These are phyloP conservation scores for Polia nebulosa DNA, from an alignment of 2,888 invertebrate genomes.

Conservation along the genomic window DNA sequence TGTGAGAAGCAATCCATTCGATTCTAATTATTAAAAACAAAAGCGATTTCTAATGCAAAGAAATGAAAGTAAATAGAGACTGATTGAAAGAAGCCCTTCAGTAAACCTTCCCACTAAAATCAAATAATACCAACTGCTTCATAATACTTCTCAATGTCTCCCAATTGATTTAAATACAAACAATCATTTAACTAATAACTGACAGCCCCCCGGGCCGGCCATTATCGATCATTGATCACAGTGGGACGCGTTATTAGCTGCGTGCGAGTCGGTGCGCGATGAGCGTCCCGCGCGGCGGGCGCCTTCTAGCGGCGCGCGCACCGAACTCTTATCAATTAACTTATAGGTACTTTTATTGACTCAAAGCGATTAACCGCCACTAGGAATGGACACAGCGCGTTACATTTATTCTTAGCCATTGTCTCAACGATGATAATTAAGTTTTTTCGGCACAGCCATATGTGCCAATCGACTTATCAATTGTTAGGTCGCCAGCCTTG, in stretches of 20 bases:
- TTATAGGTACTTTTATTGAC: conserved; percentile 62
- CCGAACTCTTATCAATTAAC: conserved; percentile 61
- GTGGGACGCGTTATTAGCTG: conserved; percentile 52
- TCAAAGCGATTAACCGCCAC: conserved; percentile 60
- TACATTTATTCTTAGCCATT: conserved; percentile 57
- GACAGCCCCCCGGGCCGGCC: conserved; percentile 10
- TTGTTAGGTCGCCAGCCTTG: conserved; percentile 37
- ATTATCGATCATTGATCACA: conserved; percentile 56
- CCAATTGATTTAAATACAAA: conserved; percentile 41
- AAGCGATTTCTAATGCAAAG: too few species aligned
- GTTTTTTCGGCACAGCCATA: conserved; percentile 47
- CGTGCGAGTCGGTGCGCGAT: conserved; percentile 10
- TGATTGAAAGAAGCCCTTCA: background rate
- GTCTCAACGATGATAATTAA: conserved; percentile 38
- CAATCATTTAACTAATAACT: conserved; percentile 39
- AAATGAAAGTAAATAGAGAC: background rate
- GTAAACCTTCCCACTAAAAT: background rate
- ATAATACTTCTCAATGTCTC: conserved; percentile 1
- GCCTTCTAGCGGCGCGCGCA: conserved; percentile 42
- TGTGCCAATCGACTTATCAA: conserved; percentile 35
- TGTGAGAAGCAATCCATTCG: background rate
- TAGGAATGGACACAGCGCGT: conserved; percentile 54
- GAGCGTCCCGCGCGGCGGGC: conserved; percentile 32
- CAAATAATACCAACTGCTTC: background rate
- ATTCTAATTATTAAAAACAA: background rate